Evolutionary conservation across 2,797 vertebrate genomes (phyloP).

Genomic region (Schizopygopsis malacanthus): DNA sequence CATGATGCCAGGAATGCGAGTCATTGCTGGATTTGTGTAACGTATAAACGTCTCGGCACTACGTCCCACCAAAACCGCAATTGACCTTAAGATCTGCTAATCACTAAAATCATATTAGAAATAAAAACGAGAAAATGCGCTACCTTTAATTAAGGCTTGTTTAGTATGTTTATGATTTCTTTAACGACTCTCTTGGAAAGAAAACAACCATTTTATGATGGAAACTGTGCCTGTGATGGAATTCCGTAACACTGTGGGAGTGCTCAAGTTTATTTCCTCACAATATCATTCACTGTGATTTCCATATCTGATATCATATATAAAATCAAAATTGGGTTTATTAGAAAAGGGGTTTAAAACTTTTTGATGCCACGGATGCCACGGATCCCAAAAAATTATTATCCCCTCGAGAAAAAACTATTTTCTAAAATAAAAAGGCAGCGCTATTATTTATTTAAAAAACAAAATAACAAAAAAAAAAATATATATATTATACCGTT

Average conservation of each 20-base stretch:
- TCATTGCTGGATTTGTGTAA: slow-evolving; percentile 7
- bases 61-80: slow-evolving; percentile 43
- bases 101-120: slow-evolving; percentile 52
- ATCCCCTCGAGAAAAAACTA: background rate
- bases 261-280: slow-evolving; percentile 23
- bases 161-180: slow-evolving; percentile 57
- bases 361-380: background rate
- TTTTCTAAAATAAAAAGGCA: background rate
- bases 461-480: no score
- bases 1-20: slow-evolving; percentile 52
- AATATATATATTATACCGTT: background rate
- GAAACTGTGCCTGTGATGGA: background rate
- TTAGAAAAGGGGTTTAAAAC: background rate
- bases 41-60: slow-evolving; percentile 7
- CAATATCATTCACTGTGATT: slow-evolving; percentile 32
- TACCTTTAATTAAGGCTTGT: slow-evolving; percentile 55
- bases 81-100: slow-evolving; percentile 47
- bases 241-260: no score
- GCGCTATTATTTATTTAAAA: background rate
- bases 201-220: slow-evolving; percentile 32
- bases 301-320: slow-evolving; percentile 32
- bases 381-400: background rate
- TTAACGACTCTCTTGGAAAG: slow-evolving; percentile 49
- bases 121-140: slow-evolving; percentile 37
- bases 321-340: slow-evolving; percentile 24